Conservation (phyloP, 2,797 vertebrate species). For the Pteropus rufus region DNA sequence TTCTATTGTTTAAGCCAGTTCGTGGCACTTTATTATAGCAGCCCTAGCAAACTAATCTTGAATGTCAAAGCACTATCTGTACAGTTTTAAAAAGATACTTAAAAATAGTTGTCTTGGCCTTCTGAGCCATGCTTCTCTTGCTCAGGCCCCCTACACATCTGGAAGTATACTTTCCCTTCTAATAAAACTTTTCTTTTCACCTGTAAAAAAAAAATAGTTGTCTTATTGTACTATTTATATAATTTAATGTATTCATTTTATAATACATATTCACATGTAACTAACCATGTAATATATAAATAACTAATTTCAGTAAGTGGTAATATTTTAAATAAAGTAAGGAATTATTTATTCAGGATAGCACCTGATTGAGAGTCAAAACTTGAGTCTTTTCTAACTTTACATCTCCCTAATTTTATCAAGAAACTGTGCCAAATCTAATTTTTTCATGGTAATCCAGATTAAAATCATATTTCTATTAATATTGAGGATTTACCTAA, state of each 20-base stretch:
- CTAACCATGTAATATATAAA: neutral
- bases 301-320: neutral
- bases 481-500: conserved; percentile 57
- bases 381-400: neutral
- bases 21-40: neutral
- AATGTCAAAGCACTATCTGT: neutral
- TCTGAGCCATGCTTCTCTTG: too few relatives aligned
- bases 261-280: neutral
- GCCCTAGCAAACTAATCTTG: neutral
- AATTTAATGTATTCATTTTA: conserved; percentile 4
- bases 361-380: neutral
- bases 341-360: neutral
- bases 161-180: too few relatives aligned
- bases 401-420: conserved; percentile 23
- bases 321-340: conserved; percentile 11
- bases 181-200: too few relatives aligned
- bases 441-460: conserved; percentile 46
- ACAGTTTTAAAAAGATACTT: neutral
- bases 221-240: neutral
- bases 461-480: conserved; percentile 61
- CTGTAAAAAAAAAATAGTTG: too few relatives aligned
- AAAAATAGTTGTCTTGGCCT: neutral
- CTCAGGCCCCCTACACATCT: too few relatives aligned
- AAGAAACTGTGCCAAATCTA: conserved; percentile 32
- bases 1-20: neutral